Evolutionary conservation across 2,797 vertebrate species (phyloP), one percentile per base, ranked within the genome.

Genomic region (Chloroceryle inda): DNA sequence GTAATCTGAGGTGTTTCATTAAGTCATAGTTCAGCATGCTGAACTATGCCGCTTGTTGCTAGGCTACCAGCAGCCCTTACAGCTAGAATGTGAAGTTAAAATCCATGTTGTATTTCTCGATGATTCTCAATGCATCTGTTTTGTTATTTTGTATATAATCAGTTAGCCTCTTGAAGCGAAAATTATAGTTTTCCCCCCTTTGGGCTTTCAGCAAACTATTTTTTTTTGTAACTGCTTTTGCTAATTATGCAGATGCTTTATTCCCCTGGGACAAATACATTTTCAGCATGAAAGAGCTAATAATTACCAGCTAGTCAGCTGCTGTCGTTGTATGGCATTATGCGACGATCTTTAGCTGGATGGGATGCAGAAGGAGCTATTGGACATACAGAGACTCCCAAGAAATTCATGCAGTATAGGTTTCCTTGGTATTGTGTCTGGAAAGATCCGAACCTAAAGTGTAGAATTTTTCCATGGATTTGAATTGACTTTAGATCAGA

Each of bases 1-100:
- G 91, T 93, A 78, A 64, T 93, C 85, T 84, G 94, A 96, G 66
- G 82, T 83, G 75, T 92, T 97, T 94, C 72, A 85, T 97, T 91
- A 91, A 94, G 58, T 84, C 37, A 22, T 85, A 76, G 85, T 95
- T 95, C 97, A 87, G 92, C 97, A 92, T 88, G 93, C 89, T 63
- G 58, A 72, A 92, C 81, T 92, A 85, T 88, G 59, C 88, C 93
- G 89, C 85, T 95, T 92, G 98, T 98, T 98, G 98, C 98, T 98
- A 97, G 96, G 98, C 96, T 97, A 98, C 98, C 59, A 66, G 42
- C 74, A 96, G 90, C 89, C 95, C 90, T 92, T 88, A 50, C 17
- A 93, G 77, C 91, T 94, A 80, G 91, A 98, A 97, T 94, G 95
- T 93, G 83, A 88, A 96, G 88, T 92, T 92, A 96, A 97, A 97